Base-by-base conservation (phyloP, 2,797 vertebrate species). In the Helicolenus hilgendorfi region DNA sequence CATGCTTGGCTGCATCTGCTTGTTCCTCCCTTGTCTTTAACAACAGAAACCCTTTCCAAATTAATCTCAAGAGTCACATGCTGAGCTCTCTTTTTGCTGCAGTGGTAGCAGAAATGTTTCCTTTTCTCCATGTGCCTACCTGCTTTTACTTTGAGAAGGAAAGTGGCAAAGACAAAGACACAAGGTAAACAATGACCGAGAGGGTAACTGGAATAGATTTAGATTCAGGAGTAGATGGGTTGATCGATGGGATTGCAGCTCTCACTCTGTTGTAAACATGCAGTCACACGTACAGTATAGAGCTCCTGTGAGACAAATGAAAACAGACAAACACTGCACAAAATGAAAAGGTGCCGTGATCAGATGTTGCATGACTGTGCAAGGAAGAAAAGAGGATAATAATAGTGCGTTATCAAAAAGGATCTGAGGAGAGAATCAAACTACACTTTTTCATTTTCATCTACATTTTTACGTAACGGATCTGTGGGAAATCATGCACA, bases 11-110 rank as follows among this genome's bases (percentile, higher is more conserved):
- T 72, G 76, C 79, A 45, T 68, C 72, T 29, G 35, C 33, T 49
- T 77, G 31, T 86, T 83, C 72, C 56, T 59, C 22, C 15, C 24
- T 72, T 14, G 18, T 74, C 29, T 78, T 36, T 84, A 56, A 88
- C 65, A 69, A 84, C 77, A 89, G 55, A 89, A 68, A 68, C 22
- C 4, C 11, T 64, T 35, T 80, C 60, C 56, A 90, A 88, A 85
- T 91, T 63, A 86, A 93, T 87, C 88, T 83, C 73, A 72, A 70
- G 79, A 65, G 69, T 71, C 78, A 77, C 67, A 87, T 71, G 62
- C 79, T 78, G 80, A 92, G 73, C 36, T 81, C 53, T 60, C 70
- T 69, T 45, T 74, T 31, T 58, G 58, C 58, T 75, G 79, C 67
- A 85, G 79, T 35, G 7, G n/a, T 7, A 27, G 73, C 77, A 78